These are phyloP conservation scores for Garrulus glandarius DNA, from an alignment of 2,797 vertebrate species.

Conservation along the genomic window DNA sequence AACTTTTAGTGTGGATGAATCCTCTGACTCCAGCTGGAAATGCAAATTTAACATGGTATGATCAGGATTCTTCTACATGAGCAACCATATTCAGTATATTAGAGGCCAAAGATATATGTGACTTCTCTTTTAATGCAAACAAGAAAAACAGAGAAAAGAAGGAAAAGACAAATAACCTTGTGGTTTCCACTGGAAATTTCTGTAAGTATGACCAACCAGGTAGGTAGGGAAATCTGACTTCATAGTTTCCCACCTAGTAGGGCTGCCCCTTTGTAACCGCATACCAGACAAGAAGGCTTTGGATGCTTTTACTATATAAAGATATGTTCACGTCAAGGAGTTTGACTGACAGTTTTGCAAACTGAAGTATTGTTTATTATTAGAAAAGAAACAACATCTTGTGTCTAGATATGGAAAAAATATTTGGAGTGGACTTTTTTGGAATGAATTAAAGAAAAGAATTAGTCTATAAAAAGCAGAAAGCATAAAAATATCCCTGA, in stretches of 20 bases:
- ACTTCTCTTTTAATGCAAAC: neutral
- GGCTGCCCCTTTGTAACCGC: neutral
- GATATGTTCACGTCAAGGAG: constrained; percentile 55
- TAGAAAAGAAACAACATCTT: constrained; percentile 64
- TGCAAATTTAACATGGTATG: neutral
- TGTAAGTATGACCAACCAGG: neutral
- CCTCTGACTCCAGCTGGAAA: neutral
- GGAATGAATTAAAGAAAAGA: constrained; percentile 58
- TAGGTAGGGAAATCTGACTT: constrained; percentile 24
- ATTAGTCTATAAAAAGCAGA: constrained; percentile 54
- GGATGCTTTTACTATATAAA: constrained; percentile 76
- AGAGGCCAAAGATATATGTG: neutral
- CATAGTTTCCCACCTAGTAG: constrained; percentile 4
- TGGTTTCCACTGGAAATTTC: neutral
- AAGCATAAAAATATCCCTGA: constrained; percentile 58
- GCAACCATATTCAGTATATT: neutral
- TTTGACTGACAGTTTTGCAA: constrained; percentile 67
- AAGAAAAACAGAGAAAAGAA: neutral
- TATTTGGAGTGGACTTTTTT: constrained; percentile 62
- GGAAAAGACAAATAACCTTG: neutral
- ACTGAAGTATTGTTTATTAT: constrained; percentile 69
- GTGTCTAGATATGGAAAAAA: constrained; percentile 72
- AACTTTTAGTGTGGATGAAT: constrained; percentile 8
- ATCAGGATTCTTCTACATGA: neutral
- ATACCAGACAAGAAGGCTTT: constrained; percentile 11